phyloP scores from a whole-genome alignment of 1,140 invertebrate genomes.

The Cyclina sinensis region DNA sequence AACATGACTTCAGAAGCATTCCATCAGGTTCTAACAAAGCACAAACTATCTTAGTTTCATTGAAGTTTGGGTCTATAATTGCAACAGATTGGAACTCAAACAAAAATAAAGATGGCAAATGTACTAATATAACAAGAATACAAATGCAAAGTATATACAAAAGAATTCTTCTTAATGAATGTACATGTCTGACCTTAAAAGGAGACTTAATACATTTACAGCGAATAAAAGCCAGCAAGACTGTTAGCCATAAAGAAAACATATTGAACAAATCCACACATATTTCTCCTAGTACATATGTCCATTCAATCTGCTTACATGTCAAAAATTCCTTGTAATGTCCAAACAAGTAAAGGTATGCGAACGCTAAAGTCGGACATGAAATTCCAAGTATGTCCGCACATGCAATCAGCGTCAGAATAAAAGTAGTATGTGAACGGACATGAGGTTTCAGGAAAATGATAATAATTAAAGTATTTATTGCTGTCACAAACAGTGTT shows the following conservation, averaged over 20 bases:
- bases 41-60: background rate
- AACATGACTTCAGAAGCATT: background rate
- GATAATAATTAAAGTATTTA: background rate
- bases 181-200: background rate
- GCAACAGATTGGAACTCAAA: background rate
- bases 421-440: slow-evolving; percentile 38
- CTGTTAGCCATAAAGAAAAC: slow-evolving; percentile 53
- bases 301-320: background rate
- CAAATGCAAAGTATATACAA: background rate
- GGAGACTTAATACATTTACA: slow-evolving; percentile 38
- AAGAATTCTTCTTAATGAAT: background rate
- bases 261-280: slow-evolving; percentile 35
- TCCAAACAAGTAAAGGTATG: slow-evolving; percentile 2
- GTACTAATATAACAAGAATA: background rate
- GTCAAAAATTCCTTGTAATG: background rate
- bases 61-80: background rate
- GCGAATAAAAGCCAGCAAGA: slow-evolving; percentile 53
- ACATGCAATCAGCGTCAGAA: slow-evolving; percentile 40
- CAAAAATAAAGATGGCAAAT: slow-evolving; percentile 22
- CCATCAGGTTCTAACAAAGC: background rate
- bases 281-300: slow-evolving; percentile 1
- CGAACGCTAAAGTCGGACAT: background rate
- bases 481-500: slow-evolving; percentile 2
- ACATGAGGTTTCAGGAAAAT: slow-evolving; percentile 19
- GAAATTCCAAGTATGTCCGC: slow-evolving; percentile 28